Evolutionary conservation across 2,797 vertebrate species (phyloP).

Genomic region (Enteromius fasciolatus): DNA sequence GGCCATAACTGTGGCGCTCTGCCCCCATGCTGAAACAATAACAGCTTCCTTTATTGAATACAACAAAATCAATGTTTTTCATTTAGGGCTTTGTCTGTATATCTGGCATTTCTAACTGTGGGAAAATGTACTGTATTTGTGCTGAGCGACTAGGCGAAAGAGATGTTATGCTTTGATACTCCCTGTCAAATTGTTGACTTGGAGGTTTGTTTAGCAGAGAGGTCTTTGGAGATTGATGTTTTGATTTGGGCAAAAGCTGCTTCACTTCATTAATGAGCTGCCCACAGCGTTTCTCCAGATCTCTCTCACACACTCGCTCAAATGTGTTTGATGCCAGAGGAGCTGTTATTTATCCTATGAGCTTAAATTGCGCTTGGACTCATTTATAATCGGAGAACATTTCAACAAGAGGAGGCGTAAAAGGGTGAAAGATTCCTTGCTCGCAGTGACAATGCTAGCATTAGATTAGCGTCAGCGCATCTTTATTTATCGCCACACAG

Average conservation of each 20-base stretch:
- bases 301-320: conserved; percentile 1
- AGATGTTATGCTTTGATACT: conserved; percentile 45
- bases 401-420: conserved; percentile 16
- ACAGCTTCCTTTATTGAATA: conserved; percentile 51
- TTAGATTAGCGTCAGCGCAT: conserved; percentile 21
- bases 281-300: conserved; percentile 24
- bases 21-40: conserved; percentile 45
- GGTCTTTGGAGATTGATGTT: conserved; percentile 54
- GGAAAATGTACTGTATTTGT: conserved; percentile 31
- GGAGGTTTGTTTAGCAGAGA: conserved; percentile 32
- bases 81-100: conserved; percentile 43
- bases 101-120: conserved; percentile 45
- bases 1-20: conserved; percentile 22
- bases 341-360: conserved; percentile 40
- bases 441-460: conserved; percentile 20
- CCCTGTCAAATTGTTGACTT: conserved; percentile 27
- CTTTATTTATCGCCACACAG: conserved; percentile 7
- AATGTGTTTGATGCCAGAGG: conserved; percentile 36
- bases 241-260: conserved; percentile 53
- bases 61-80: conserved; percentile 56
- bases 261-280: conserved; percentile 46
- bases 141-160: conserved; percentile 35
- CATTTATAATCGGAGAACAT: conserved; percentile 40
- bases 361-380: conserved; percentile 25
- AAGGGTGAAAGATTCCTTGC: conserved; percentile 20